Conservation (phyloP, 2,888 invertebrate species). For the Tolmerus cingulatus region DNA sequence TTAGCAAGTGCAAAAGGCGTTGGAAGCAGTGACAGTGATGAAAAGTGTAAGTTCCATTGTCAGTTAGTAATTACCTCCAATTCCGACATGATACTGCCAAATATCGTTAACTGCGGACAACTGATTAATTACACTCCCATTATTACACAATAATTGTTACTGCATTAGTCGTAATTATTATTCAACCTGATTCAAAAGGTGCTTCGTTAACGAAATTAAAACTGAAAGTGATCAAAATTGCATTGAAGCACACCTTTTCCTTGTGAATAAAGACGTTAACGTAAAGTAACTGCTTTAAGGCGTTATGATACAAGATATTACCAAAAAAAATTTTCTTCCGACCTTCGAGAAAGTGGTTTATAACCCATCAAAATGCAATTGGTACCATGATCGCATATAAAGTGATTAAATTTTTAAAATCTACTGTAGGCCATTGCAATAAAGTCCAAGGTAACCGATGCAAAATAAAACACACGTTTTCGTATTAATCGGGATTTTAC, state of each 20-base stretch:
- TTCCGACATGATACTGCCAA: background rate
- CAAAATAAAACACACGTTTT: background rate
- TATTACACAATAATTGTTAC: background rate
- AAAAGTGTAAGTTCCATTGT: conserved; percentile 1
- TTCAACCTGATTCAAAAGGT: background rate
- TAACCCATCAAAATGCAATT: background rate
- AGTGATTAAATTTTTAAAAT: background rate
- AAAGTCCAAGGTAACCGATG: background rate
- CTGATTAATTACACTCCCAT: background rate
- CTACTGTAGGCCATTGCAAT: background rate
- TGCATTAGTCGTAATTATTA: background rate
- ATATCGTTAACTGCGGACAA: background rate
- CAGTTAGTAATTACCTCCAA: background rate
- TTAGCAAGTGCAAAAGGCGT: background rate
- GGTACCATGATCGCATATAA: background rate
- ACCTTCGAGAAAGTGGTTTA: background rate
- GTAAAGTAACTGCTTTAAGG: background rate
- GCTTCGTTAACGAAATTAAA: background rate
- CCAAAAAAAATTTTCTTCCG: background rate
- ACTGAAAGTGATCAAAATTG: background rate
- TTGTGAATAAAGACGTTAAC: background rate
- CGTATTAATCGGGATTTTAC: background rate
- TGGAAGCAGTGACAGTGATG: background rate
- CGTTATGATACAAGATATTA: background rate
- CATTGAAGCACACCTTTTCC: background rate